phyloP scores from a whole-genome alignment of 2,888 invertebrate species.

The Chymomyza procnemis region DNA sequence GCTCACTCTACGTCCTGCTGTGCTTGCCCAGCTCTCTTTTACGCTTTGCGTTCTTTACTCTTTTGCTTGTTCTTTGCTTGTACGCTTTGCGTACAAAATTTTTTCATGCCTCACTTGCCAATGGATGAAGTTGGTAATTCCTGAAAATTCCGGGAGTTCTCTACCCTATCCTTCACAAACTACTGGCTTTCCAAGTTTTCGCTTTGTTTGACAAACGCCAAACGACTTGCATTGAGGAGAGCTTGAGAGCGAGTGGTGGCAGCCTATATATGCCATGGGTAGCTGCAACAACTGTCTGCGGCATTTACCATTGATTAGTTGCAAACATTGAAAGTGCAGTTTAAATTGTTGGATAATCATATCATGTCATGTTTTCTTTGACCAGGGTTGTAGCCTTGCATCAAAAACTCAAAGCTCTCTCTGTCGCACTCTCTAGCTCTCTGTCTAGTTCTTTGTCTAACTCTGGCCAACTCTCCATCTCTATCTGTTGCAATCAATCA shows the following conservation, averaged over 20 bases:
- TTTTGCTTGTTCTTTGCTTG: slow-evolving; percentile 7
- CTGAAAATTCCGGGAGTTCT: background rate
- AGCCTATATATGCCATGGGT: slow-evolving; percentile 32
- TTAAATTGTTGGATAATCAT: slow-evolving; percentile 56
- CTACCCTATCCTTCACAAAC: no score
- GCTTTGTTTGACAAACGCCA: slow-evolving; percentile 59
- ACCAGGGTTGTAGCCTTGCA: background rate
- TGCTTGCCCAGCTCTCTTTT: background rate
- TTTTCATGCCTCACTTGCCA: slow-evolving; percentile 43
- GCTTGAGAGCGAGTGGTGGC: no score
- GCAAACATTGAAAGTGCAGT: slow-evolving; percentile 40
- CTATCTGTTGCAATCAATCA: slow-evolving; percentile 41
- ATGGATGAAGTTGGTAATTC: slow-evolving; percentile 32
- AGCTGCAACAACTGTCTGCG: background rate
- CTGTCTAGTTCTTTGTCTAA: background rate
- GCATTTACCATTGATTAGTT: slow-evolving; percentile 43
- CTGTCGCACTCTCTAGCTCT: background rate
- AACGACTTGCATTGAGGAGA: slow-evolving; percentile 19
- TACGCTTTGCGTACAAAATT: slow-evolving; percentile 27
- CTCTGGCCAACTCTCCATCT: background rate
- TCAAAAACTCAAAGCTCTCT: background rate
- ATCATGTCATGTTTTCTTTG: slow-evolving; percentile 40
- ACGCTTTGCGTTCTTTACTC: slow-evolving; percentile 11
- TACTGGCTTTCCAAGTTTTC: slow-evolving; percentile 48
- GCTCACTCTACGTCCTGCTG: background rate